Evolutionary conservation across 2,113 vertebrate species (phyloP).

Genomic region (Centropus unirufus): DNA sequence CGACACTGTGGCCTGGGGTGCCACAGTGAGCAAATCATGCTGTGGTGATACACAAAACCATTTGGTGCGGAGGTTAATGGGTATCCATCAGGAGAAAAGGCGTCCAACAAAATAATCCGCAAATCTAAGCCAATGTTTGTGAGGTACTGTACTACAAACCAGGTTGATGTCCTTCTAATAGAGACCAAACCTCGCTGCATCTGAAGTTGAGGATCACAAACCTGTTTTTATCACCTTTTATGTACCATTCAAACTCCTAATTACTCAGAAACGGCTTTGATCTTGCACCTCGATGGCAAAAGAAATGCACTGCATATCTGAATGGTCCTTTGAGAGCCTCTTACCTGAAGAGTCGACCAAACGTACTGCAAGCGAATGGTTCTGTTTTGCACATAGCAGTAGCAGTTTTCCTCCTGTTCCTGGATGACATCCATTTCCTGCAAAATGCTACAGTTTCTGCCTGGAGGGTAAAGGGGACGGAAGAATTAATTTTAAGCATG

Average conservation of each 20-base stretch:
- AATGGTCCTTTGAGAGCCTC: not conserved
- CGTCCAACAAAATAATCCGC: not conserved
- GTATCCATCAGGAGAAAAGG: not conserved
- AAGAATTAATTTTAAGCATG: not conserved
- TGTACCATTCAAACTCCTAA: not conserved
- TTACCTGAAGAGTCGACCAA: slow-evolving; percentile 79
- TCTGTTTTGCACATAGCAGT: slow-evolving; percentile 72
- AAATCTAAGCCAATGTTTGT: not conserved
- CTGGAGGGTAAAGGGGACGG: not conserved
- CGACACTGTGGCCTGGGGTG: not conserved
- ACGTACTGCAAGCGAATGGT: slow-evolving; percentile 60
- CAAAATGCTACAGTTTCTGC: slow-evolving; percentile 62
- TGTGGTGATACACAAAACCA: not conserved
- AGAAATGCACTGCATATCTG: accelerated
- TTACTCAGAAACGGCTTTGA: not conserved
- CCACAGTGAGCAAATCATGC: not conserved
- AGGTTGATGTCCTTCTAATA: not conserved
- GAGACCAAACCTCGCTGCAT: not conserved
- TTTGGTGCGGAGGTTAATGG: not conserved
- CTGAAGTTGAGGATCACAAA: not conserved
- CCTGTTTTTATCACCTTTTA: not conserved
- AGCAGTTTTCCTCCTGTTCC: slow-evolving; percentile 60
- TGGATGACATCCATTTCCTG: slow-evolving; percentile 63
- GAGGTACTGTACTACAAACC: not conserved
- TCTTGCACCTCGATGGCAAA: not conserved